A percentile compares a stretch with the other conserved stretches of the same genome.
Evolutionary conservation across 2,888 invertebrate genomes (phyloP).

Genomic region (Abrostola tripartita): DNA sequence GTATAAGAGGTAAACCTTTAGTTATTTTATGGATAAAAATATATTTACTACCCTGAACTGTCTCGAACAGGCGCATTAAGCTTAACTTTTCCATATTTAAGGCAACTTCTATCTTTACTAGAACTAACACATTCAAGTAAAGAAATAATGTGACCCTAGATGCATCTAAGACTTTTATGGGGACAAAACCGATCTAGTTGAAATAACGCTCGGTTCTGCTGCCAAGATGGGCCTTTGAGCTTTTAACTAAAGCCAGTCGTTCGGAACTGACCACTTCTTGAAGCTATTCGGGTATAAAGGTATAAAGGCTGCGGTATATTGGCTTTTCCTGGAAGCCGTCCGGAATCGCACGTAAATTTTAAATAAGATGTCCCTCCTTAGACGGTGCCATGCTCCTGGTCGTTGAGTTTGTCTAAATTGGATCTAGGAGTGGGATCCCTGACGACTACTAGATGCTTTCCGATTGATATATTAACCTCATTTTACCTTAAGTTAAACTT

Average conservation of each 20-base stretch:
- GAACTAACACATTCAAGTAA: slow-evolving; percentile 21
- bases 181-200: slow-evolving; percentile 39
- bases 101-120: too few species aligned
- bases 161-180: slow-evolving; percentile 9
- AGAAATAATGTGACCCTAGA: slow-evolving; percentile 46
- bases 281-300: slow-evolving; percentile 42
- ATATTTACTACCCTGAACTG: too few species aligned
- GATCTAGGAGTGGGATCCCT: not conserved
- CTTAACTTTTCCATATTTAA: too few species aligned
- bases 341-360: slow-evolving; percentile 4
- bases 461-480: too few species aligned
- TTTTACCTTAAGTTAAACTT: too few species aligned
- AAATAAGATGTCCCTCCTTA: slow-evolving; percentile 1
- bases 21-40: too few species aligned
- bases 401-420: not conserved
- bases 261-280: slow-evolving; percentile 35
- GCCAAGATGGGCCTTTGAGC: slow-evolving; percentile 41
- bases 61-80: too few species aligned
- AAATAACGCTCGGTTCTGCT: slow-evolving; percentile 49
- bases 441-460: not conserved
- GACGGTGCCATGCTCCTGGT: not conserved
- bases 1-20: too few species aligned
- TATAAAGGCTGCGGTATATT: slow-evolving; percentile 34
- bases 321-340: slow-evolving; percentile 28
- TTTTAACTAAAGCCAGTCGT: slow-evolving; percentile 32